A percentile compares a stretch with the other conserved stretches of the same genome.
Evolutionary conservation across 2,888 invertebrate species (phyloP).

Genomic region (Tryphoninae sp.): DNA sequence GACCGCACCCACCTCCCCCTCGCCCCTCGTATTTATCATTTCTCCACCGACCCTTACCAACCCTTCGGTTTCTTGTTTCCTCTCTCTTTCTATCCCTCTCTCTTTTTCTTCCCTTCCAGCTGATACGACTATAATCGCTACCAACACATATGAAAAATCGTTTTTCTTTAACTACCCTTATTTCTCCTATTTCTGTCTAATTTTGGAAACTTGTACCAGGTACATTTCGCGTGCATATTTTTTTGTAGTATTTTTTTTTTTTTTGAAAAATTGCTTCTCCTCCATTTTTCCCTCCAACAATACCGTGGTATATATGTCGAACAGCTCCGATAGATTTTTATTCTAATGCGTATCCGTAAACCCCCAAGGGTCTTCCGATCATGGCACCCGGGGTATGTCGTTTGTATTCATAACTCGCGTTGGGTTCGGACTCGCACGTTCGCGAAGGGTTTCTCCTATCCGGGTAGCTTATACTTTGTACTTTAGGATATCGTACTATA

Average conservation of each 20-base stretch:
- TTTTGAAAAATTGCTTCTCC: constrained; percentile 25
- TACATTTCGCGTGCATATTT: constrained; percentile 25
- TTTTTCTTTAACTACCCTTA: constrained; percentile 3
- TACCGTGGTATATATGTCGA: neutral
- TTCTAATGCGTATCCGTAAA: constrained; percentile 18
- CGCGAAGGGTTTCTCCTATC: constrained; percentile 22
- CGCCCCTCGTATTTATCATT: constrained; percentile 75
- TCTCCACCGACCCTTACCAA: constrained; percentile 70
- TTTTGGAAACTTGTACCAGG: constrained; percentile 28
- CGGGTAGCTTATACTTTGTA: constrained; percentile 1
- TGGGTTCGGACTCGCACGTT: constrained; percentile 35
- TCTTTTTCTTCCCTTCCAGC: neutral
- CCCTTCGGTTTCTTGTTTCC: constrained; percentile 3
- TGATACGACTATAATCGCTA: neutral
- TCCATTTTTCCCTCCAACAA: neutral
- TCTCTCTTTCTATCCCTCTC: neutral
- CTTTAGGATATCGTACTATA: constrained; percentile 21
- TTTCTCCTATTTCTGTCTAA: constrained; percentile 26
- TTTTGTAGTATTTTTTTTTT: constrained; percentile 9
- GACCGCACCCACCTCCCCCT: constrained; percentile 69
- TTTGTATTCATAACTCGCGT: constrained; percentile 59
- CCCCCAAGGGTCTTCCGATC: constrained; percentile 39
- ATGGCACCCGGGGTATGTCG: constrained; percentile 10
- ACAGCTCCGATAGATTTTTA: constrained; percentile 26
- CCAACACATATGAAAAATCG: too few relatives aligned